Evolutionary conservation across 2,113 vertebrate genomes (phyloP).

Genomic region (Diphyllodes magnificus): DNA sequence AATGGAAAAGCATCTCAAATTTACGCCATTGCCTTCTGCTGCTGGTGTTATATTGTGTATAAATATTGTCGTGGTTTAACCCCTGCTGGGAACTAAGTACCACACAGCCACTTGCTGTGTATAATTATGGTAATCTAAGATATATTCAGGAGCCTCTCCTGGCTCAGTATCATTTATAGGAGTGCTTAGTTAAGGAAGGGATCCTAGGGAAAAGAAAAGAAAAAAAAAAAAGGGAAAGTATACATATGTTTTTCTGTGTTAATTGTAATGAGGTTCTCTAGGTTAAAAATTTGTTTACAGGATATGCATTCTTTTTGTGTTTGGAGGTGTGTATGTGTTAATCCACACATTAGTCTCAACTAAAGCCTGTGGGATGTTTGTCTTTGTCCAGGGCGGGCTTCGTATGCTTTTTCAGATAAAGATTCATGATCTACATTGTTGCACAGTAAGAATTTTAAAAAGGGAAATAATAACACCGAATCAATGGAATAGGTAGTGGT

Average conservation of each 20-base stretch:
- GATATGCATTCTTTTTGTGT: background rate
- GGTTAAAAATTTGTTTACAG: background rate
- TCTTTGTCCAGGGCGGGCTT: background rate
- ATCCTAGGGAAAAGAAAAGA: fast-evolving
- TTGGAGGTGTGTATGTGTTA: background rate
- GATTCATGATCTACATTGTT: background rate
- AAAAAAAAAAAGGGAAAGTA: background rate
- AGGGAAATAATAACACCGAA: background rate
- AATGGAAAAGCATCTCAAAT: background rate
- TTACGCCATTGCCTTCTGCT: background rate
- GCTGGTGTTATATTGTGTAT: background rate
- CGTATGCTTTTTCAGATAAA: background rate
- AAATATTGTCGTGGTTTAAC: background rate
- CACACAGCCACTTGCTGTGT: background rate
- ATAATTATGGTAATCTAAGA: background rate
- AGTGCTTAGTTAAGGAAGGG: background rate
- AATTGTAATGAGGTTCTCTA: background rate
- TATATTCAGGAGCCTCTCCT: background rate
- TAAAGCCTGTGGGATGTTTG: background rate
- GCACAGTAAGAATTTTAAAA: background rate
- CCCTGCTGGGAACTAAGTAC: background rate
- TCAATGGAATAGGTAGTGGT: background rate
- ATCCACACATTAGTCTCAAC: background rate
- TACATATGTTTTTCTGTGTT: background rate
- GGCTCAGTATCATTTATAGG: background rate